These are phyloP conservation scores for Poecilia picta DNA, from an alignment of 2,797 vertebrate genomes.

Conservation along the genomic window DNA sequence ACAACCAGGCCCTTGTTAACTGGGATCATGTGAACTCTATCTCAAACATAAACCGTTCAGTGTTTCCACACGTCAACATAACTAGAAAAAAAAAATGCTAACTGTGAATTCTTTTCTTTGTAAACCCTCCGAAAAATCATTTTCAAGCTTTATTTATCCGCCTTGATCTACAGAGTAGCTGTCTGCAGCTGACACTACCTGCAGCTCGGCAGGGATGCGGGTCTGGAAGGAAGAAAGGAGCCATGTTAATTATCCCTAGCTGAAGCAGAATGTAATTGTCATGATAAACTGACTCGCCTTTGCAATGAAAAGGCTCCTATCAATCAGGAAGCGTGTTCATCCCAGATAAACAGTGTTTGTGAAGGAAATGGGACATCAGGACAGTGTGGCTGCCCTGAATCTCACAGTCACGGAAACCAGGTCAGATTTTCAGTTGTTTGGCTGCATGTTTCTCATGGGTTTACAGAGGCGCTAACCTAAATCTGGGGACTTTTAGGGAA, in stretches of 20 bases:
- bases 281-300: conserved; percentile 26
- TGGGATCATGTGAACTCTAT: background rate
- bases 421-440: conserved; percentile 54
- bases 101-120: background rate
- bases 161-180: background rate
- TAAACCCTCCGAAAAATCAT: background rate
- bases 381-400: conserved; percentile 17
- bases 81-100: background rate
- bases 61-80: background rate
- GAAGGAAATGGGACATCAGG: conserved; percentile 48
- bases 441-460: conserved; percentile 45
- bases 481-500: conserved; percentile 34
- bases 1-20: background rate
- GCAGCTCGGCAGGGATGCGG: background rate
- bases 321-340: conserved; percentile 45
- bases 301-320: conserved; percentile 28
- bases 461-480: conserved; percentile 56
- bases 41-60: background rate
- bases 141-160: background rate
- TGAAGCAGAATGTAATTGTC: conserved; percentile 5
- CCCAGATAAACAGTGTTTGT: conserved; percentile 49
- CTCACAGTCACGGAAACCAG: conserved; percentile 55
- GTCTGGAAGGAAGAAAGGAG: conserved; percentile 15
- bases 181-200: background rate
- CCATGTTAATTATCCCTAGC: background rate